Evolutionary conservation across 2,888 invertebrate species (phyloP), one percentile per base, ranked within the genome.

Genomic region (Tetranychus piercei): DNA sequence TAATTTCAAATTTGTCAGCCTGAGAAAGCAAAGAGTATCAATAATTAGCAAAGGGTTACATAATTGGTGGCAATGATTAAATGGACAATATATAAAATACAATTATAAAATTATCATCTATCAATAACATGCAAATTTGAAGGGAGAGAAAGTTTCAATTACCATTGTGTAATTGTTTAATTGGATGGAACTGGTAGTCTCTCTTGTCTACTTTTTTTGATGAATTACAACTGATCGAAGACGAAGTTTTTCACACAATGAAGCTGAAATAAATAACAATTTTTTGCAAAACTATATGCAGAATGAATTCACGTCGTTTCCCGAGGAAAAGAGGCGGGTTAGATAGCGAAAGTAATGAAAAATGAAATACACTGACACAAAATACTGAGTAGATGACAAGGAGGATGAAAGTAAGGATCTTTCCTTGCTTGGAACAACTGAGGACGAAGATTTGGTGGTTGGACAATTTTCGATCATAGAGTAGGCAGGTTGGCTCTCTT

Each of bases 1-100:
- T 55, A 3, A 69, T 8, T 69, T 69, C 69, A 18, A 69, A 69
- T 69, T 69, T 69, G 23, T 69, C 69, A 15, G 11, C 55, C 55
- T 34, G 34, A n/a, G n/a, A 34, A 34, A 55, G 9, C 3, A 9
- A 15, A 15, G 15, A 15, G 69, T 6, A 6, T 20, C 20, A 69
- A 22, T 69, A 23, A 20, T 23, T 69, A 20, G 1, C 69, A 20
- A 20, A 69, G 11, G 5, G 23, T 20, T 20, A 23, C 15, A 23
- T 20, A 69, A 67, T 67, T 20, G 8, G 20, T 18, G 34, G 5
- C 4, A 69, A 23, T n/a, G 69, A 20, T 8, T n/a, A 23, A 20
- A 23, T 69, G 69, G 20, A 6, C 18, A 20, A 69, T 23, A 22
- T 6, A 23, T 20, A 9, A 69, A 23, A 69, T 6, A 67, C n/a